Evolutionary conservation across 2,113 vertebrate genomes (phyloP).

Genomic region (Pampusana beccarii): DNA sequence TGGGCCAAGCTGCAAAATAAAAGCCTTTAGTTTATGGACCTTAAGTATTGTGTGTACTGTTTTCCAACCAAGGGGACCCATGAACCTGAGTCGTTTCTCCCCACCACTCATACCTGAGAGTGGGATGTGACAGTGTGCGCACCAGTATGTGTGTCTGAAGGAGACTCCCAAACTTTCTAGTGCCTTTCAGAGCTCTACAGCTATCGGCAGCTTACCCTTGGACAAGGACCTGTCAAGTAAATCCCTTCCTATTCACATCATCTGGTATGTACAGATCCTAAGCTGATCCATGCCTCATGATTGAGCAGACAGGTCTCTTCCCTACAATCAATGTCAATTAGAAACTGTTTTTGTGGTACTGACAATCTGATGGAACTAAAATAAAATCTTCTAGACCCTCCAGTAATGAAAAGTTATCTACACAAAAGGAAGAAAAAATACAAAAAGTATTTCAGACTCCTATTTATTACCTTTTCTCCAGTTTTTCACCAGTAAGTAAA

Average conservation of each 20-base stretch:
- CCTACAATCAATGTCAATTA: constrained; percentile 53
- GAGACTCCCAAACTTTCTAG: not conserved
- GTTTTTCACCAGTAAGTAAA: not conserved
- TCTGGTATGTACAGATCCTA: not conserved
- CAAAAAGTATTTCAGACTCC: not conserved
- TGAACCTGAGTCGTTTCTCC: too few species aligned
- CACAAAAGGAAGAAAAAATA: not conserved
- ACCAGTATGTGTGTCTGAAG: not conserved
- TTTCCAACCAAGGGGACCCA: too few species aligned
- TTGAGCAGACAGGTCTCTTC: constrained; percentile 34
- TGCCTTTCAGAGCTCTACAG: not conserved
- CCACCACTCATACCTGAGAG: too few species aligned
- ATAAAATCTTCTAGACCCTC: not conserved
- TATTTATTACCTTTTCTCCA: not conserved
- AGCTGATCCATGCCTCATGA: constrained; percentile 41
- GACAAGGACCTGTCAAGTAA: constrained; percentile 1
- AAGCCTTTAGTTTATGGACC: too few species aligned
- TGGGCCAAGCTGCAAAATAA: too few species aligned
- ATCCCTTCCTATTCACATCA: not conserved
- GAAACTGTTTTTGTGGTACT: constrained; percentile 45
- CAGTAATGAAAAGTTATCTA: constrained; percentile 44
- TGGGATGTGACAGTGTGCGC: too few species aligned
- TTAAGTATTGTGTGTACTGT: too few species aligned
- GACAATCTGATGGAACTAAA: constrained; percentile 26
- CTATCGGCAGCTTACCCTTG: not conserved